Percentiles rank a stretch among this genome's conserved stretches.
Conservation (phyloP, 2,888 invertebrate genomes). For the Nymphalis urticae region DNA sequence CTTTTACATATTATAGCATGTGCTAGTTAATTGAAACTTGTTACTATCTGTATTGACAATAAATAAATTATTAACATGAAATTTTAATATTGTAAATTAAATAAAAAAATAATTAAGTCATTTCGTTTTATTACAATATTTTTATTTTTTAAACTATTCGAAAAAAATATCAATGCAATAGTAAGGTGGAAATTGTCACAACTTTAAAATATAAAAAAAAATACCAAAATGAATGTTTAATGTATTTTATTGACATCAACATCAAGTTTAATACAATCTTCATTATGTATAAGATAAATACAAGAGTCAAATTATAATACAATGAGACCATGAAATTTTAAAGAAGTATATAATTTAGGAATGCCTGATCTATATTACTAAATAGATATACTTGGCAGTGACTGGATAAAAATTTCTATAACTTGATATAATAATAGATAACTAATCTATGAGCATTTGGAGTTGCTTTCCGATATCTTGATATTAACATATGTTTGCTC, state of each 20-base stretch:
- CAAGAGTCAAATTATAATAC: conserved; percentile 73
- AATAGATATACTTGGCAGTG: conserved; percentile 71
- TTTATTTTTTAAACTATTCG: not conserved
- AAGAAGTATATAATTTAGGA: conserved; percentile 70
- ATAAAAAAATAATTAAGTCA: conserved; percentile 9
- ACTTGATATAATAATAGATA: conserved; percentile 38
- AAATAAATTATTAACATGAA: conserved; percentile 25
- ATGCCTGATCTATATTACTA: conserved; percentile 57
- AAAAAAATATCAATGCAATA: not conserved
- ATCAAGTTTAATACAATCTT: conserved; percentile 74
- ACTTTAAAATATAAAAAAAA: conserved; percentile 18
- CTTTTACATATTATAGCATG: not conserved
- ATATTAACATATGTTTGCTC: conserved; percentile 6
- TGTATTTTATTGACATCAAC: conserved; percentile 76
- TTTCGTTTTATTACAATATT: not conserved
- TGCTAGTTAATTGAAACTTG: conserved; percentile 6
- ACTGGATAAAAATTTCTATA: conserved; percentile 47
- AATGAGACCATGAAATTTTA: conserved; percentile 75
- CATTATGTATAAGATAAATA: conserved; percentile 71
- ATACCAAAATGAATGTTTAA: conserved; percentile 48
- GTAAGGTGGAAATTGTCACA: conserved; percentile 13
- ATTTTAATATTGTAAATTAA: conserved; percentile 9
- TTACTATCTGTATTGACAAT: conserved; percentile 28
- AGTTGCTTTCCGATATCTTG: not conserved
- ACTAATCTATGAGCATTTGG: conserved; percentile 18